phyloP scores from a whole-genome alignment of 2,797 vertebrate species.

The Peromyscus nudipes region DNA sequence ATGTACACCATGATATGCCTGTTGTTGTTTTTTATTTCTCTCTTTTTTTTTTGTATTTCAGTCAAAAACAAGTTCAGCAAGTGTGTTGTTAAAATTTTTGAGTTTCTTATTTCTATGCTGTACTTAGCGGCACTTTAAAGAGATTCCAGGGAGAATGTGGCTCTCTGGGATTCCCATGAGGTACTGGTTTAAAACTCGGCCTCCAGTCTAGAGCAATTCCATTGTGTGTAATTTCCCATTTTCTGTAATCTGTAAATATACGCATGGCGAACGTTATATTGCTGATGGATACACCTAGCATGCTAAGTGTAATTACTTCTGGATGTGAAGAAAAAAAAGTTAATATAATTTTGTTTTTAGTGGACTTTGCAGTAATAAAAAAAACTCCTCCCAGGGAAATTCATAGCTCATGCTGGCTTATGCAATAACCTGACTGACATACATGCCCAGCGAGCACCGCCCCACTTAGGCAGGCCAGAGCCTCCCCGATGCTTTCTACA shows the following conservation, averaged over 20 bases:
- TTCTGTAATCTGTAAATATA: conserved; percentile 49
- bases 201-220: background rate
- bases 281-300: background rate
- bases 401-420: background rate
- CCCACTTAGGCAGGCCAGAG: background rate
- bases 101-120: background rate
- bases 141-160: background rate
- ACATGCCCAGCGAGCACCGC: background rate
- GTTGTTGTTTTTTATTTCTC: background rate
- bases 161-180: conserved; percentile 1
- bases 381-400: background rate
- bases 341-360: conserved; percentile 26
- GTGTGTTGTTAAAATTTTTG: background rate
- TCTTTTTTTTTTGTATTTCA: background rate
- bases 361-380: conserved; percentile 37
- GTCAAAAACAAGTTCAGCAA: background rate
- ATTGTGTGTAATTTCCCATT: background rate
- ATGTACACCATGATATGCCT: background rate
- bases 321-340: background rate
- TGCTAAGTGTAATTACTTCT: conserved; percentile 23
- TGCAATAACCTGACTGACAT: background rate
- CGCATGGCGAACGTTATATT: background rate
- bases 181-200: background rate
- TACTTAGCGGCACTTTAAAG: background rate
- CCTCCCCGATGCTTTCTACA: background rate